Percentiles rank a stretch among this genome's conserved stretches.
Evolutionary conservation across 2,113 vertebrate species (phyloP).

Genomic region (Dicaeum eximium): DNA sequence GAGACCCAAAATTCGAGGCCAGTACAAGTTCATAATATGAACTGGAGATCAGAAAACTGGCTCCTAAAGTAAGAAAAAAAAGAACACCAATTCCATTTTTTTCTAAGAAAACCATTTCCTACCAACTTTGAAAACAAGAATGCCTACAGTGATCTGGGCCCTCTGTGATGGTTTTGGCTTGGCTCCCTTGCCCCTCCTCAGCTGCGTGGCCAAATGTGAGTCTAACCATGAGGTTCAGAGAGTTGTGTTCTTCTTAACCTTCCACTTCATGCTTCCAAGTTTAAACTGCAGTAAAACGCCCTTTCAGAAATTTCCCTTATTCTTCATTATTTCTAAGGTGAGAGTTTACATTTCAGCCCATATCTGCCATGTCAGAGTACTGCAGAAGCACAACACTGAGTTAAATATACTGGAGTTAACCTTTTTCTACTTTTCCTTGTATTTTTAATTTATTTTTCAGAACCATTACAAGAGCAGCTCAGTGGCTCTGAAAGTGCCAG

Average conservation of each 20-base stretch:
- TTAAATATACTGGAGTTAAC: background rate
- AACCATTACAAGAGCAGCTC: background rate
- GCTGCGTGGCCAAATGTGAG: conserved; percentile 16
- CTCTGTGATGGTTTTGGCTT: conserved; percentile 57
- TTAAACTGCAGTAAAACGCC: background rate
- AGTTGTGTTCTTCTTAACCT: conserved; percentile 15
- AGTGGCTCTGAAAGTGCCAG: background rate
- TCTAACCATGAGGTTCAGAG: conserved; percentile 1
- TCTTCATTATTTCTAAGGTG: background rate
- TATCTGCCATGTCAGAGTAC: background rate
- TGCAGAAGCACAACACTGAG: background rate
- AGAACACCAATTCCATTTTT: conserved; percentile 3
- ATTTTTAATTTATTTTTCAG: background rate
- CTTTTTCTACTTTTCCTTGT: background rate
- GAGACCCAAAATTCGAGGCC: conserved; percentile 35
- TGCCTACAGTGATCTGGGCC: conserved; percentile 39
- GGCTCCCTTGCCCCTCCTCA: conserved; percentile 21
- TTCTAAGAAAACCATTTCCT: conserved; percentile 51
- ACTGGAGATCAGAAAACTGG: conserved; percentile 24
- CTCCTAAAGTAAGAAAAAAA: conserved; percentile 8
- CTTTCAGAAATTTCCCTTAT: background rate
- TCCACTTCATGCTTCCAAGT: conserved; percentile 36
- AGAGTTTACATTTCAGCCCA: background rate
- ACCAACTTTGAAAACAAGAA: conserved; percentile 54
- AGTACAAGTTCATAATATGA: conserved; percentile 6